phyloP scores from a whole-genome alignment of 2,797 vertebrate species.

The Allochrocebus solatus region DNA sequence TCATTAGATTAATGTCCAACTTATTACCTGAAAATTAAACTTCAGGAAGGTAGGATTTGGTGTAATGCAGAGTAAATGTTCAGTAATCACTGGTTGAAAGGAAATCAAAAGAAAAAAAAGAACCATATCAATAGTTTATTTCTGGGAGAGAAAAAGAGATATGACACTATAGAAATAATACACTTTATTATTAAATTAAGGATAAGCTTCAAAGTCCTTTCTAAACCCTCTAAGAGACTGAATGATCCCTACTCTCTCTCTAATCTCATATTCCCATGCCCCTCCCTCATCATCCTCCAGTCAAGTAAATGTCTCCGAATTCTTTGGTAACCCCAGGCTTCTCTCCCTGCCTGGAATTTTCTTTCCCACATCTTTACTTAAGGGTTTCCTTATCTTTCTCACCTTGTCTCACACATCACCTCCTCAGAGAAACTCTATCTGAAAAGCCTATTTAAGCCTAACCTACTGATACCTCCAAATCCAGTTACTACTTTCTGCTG shows the following conservation, averaged over 20 bases:
- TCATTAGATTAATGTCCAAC: not conserved
- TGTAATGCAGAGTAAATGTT: not conserved
- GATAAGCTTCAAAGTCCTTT: not conserved
- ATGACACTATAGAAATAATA: not conserved
- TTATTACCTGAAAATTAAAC: not conserved
- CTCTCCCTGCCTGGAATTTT: not conserved
- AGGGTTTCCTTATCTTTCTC: not conserved
- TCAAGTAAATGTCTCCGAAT: not conserved
- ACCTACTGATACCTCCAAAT: accelerated
- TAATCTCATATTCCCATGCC: not conserved
- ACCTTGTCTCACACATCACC: not conserved
- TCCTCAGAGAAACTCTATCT: not conserved
- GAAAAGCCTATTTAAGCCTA: not conserved
- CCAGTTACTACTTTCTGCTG: not conserved
- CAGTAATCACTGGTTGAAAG: not conserved
- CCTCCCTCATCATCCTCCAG: not conserved
- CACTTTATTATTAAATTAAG: not conserved
- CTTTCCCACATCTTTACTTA: not conserved
- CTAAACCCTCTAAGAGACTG: not conserved
- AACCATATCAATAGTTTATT: not conserved
- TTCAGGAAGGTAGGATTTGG: not conserved
- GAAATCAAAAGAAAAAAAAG: not conserved
- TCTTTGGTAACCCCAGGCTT: not conserved
- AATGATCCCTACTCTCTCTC: not conserved
- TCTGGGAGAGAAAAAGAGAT: not conserved